phyloP scores from a whole-genome alignment of 2,888 invertebrate species.

The Drosophila sordidula region DNA sequence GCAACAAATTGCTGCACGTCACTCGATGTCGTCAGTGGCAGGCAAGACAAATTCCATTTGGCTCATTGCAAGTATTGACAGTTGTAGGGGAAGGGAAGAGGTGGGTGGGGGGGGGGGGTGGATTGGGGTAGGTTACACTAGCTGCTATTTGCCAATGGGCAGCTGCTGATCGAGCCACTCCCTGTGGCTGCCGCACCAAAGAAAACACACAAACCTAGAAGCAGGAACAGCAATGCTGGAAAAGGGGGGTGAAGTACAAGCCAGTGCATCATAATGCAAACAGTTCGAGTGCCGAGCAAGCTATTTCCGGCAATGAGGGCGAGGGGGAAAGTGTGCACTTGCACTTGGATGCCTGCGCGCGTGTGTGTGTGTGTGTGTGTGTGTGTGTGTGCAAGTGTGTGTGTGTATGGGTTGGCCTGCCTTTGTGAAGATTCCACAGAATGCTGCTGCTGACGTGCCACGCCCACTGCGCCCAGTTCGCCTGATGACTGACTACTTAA shows the following conservation, averaged over 20 bases:
- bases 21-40: conserved; percentile 61
- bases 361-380: neutral
- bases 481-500: conserved; percentile 68
- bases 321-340: conserved; percentile 23
- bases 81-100: conserved; percentile 55
- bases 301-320: conserved; percentile 53
- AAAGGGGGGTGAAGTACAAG: neutral
- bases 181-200: conserved; percentile 37
- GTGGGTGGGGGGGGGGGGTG: neutral
- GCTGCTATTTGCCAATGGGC: conserved; percentile 49
- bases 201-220: conserved; percentile 20
- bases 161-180: conserved; percentile 60
- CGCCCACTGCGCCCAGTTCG: conserved; percentile 18
- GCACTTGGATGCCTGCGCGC: conserved; percentile 48
- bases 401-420: conserved; percentile 3
- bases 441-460: conserved; percentile 47
- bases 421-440: conserved; percentile 45
- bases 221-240: neutral
- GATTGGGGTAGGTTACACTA: neutral
- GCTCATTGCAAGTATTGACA: conserved; percentile 73
- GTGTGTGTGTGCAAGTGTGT: conserved; percentile 1
- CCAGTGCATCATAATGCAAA: conserved; percentile 73
- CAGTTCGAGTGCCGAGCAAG: conserved; percentile 72
- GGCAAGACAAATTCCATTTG: conserved; percentile 76
- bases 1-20: conserved; percentile 65